Evolutionary conservation across 2,797 vertebrate genomes (phyloP).

Genomic region (Cirrhinus molitorella): DNA sequence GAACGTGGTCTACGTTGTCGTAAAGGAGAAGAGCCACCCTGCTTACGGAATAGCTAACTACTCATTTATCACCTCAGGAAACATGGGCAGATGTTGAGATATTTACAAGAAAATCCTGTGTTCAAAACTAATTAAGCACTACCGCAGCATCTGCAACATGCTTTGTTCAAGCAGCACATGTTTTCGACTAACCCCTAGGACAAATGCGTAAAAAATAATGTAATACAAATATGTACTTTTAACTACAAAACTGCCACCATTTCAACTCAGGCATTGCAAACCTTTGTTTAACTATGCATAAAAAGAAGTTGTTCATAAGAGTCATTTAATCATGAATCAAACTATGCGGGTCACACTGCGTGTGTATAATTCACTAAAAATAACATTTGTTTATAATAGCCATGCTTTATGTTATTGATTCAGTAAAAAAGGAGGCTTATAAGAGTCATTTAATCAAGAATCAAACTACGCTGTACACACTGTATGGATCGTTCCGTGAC

Average conservation of each 20-base stretch:
- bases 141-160: not conserved
- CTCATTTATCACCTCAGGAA: slow-evolving; percentile 16
- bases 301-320: not conserved
- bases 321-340: not conserved
- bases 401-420: too few species aligned
- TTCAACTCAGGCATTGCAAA: not conserved
- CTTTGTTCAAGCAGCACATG: not conserved
- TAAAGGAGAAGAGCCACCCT: not conserved
- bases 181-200: not conserved
- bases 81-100: not conserved
- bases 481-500: too few species aligned
- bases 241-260: not conserved
- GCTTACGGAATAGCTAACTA: not conserved
- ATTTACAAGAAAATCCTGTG: not conserved
- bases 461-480: too few species aligned
- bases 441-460: too few species aligned
- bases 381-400: too few species aligned
- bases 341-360: not conserved
- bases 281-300: not conserved
- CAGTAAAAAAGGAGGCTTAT: too few species aligned
- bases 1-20: not conserved
- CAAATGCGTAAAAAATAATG: not conserved
- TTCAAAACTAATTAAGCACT: not conserved
- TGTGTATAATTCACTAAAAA: not conserved
- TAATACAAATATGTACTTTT: not conserved